A percentile compares a stretch with the other conserved stretches of the same genome.
These are phyloP conservation scores for Aphelenchoides avenae DNA, from an alignment of 1,140 invertebrate species.

Conservation along the genomic window DNA sequence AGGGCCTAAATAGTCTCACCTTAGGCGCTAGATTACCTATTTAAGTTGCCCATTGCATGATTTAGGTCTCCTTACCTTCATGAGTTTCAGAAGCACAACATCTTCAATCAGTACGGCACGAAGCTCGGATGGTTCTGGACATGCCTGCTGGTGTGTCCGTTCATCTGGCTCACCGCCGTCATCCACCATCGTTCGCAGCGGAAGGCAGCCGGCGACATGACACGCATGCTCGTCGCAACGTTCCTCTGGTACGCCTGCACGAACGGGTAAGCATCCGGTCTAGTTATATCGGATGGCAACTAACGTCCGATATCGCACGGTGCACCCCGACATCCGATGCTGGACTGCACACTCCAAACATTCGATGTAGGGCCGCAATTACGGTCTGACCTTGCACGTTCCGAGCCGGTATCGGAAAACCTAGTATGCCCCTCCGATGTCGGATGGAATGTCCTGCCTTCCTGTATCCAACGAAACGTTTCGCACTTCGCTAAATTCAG, in stretches of 20 bases:
- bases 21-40: conserved; percentile 7
- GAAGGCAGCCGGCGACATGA: conserved; percentile 66
- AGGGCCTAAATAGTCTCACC: neutral
- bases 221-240: conserved; percentile 75
- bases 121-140: conserved; percentile 58
- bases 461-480: too few species aligned
- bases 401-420: too few species aligned
- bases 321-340: too few species aligned
- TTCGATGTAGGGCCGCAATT: too few species aligned
- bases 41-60: conserved; percentile 11
- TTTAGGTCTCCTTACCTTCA: conserved; percentile 25
- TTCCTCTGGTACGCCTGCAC: conserved; percentile 82
- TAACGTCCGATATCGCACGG: too few species aligned
- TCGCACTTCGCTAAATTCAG: too few species aligned
- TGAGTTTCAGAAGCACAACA: conserved; percentile 54
- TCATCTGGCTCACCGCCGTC: conserved; percentile 39
- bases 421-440: too few species aligned
- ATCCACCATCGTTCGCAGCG: conserved; percentile 57
- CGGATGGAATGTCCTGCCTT: too few species aligned
- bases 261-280: conserved; percentile 65
- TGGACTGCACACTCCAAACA: too few species aligned
- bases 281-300: too few species aligned
- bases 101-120: conserved; percentile 47
- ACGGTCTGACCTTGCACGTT: too few species aligned
- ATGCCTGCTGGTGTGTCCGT: conserved; percentile 30